phyloP scores from a whole-genome alignment of 2,797 vertebrate genomes.

The Ambastaia sidthimunki region DNA sequence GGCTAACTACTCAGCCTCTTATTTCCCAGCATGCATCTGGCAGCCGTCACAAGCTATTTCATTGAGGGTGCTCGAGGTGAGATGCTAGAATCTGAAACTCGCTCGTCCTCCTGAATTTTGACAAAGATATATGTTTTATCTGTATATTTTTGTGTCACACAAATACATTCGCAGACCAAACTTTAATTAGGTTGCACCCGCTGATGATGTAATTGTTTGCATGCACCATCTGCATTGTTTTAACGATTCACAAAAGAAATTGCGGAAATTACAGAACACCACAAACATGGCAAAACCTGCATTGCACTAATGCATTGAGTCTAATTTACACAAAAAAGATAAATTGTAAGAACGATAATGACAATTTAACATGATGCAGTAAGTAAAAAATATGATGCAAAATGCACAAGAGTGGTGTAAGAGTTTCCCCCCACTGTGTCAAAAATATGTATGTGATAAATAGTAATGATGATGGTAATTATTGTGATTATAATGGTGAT shows the following conservation, averaged over 20 bases:
- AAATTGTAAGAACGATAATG: background rate
- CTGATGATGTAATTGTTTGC: background rate
- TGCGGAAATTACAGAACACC: background rate
- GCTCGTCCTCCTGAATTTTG: constrained; percentile 28
- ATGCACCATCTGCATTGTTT: background rate
- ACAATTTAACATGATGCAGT: background rate
- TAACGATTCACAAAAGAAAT: background rate
- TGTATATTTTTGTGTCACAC: constrained; percentile 9
- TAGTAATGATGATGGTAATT: background rate
- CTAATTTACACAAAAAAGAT: background rate
- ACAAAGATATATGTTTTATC: constrained; percentile 15
- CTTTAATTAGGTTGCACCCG: background rate
- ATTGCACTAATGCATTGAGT: background rate
- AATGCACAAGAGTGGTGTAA: background rate
- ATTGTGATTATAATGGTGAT: background rate
- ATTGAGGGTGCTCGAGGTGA: constrained; percentile 41
- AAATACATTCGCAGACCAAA: constrained; percentile 1
- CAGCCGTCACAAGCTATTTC: constrained; percentile 67
- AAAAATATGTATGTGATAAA: background rate
- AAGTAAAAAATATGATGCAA: background rate
- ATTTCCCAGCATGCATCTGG: constrained; percentile 79
- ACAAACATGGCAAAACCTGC: background rate
- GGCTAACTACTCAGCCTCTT: constrained; percentile 74
- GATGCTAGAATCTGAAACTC: constrained; percentile 30
- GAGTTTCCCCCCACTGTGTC: background rate